Evolutionary conservation across 2,113 vertebrate species (phyloP).

Genomic region (Oceanites oceanicus): DNA sequence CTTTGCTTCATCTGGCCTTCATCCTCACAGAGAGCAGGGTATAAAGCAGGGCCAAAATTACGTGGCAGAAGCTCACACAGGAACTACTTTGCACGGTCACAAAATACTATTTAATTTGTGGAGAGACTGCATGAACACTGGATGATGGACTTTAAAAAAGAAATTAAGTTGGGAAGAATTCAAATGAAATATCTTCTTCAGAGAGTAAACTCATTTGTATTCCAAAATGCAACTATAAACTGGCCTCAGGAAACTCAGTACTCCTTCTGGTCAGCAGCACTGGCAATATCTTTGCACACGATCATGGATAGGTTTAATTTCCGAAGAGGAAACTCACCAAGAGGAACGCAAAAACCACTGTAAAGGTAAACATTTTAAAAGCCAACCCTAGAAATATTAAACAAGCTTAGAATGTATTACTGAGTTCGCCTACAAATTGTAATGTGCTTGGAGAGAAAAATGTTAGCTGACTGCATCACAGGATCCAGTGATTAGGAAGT

Average conservation of each 20-base stretch:
- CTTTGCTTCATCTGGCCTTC: not conserved
- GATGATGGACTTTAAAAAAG: not conserved
- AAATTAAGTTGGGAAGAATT: not conserved
- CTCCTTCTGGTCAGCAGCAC: slow-evolving; percentile 16
- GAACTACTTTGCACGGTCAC: not conserved
- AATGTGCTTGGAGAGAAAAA: slow-evolving; percentile 1
- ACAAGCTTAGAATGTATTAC: not conserved
- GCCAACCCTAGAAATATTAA: not conserved
- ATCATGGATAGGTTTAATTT: slow-evolving; percentile 19
- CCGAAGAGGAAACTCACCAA: not conserved
- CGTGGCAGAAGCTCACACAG: not conserved
- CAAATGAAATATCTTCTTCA: not conserved
- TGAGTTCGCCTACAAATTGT: not conserved
- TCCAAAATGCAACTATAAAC: slow-evolving; percentile 25
- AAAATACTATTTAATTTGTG: not conserved
- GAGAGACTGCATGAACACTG: not conserved
- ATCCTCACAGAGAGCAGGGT: not conserved
- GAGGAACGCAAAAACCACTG: not conserved
- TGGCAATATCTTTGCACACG: not conserved
- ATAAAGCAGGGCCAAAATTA: not conserved
- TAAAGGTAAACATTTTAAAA: slow-evolving; percentile 29
- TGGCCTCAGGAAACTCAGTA: not conserved
- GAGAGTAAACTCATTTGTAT: not conserved
- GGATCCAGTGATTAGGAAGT: not conserved
- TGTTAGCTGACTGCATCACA: not conserved